Evolutionary conservation across 2,888 invertebrate species (phyloP).

Genomic region (Prosopocoilus inquinatus): DNA sequence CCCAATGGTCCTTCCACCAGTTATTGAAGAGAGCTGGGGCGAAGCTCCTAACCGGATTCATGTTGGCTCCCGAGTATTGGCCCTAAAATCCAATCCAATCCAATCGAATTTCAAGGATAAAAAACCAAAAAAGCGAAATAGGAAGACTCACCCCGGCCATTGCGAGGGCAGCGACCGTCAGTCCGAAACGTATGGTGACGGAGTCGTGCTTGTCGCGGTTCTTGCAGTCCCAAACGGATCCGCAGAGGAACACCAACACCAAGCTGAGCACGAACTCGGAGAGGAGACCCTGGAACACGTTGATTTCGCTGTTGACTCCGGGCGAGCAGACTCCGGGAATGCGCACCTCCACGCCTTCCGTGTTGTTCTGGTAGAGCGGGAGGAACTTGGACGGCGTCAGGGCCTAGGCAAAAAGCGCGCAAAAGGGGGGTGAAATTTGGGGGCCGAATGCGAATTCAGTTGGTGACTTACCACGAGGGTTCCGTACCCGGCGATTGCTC

Average conservation of each 20-base stretch:
- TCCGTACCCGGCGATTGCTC: slow-evolving; percentile 69
- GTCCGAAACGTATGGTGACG: slow-evolving; percentile 64
- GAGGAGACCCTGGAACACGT: slow-evolving; percentile 55
- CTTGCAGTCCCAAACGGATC: slow-evolving; percentile 71
- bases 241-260: slow-evolving; percentile 64
- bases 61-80: slow-evolving; percentile 63
- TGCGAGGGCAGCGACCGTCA: slow-evolving; percentile 64
- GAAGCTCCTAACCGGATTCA: slow-evolving; percentile 69
- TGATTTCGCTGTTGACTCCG: slow-evolving; percentile 29
- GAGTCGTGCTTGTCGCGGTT: slow-evolving; percentile 66
- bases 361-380: slow-evolving; percentile 2
- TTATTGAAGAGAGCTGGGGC: slow-evolving; percentile 71
- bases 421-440: not conserved
- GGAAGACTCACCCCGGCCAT: slow-evolving; percentile 60
- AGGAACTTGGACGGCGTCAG: slow-evolving; percentile 31
- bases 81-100: slow-evolving; percentile 37
- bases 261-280: slow-evolving; percentile 67
- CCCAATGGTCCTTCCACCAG: slow-evolving; percentile 67
- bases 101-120: not conserved
- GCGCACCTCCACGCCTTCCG: not conserved
- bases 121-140: slow-evolving; percentile 30
- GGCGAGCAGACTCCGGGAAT: slow-evolving; percentile 40
- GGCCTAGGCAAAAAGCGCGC: slow-evolving; percentile 27
- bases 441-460: not conserved
- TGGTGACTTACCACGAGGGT: slow-evolving; percentile 55